phyloP scores from a whole-genome alignment of 2,888 invertebrate species.

The Apamea epomidion region DNA sequence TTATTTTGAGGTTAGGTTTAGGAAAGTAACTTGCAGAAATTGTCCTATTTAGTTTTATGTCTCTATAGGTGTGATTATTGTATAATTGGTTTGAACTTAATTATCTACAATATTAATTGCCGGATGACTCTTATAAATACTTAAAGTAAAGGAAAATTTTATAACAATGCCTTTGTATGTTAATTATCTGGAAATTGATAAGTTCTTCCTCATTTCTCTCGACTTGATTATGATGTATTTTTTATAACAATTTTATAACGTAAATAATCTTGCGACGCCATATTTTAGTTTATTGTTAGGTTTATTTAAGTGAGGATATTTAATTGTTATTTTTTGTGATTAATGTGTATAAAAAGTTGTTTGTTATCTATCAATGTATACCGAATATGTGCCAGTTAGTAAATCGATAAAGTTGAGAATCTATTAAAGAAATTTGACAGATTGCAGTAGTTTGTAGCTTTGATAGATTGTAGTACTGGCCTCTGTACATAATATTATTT shows the following conservation, averaged over 20 bases:
- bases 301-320: background rate
- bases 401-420: too few species aligned
- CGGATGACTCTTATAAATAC: background rate
- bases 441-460: too few species aligned
- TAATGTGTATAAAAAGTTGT: background rate
- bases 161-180: slow-evolving; percentile 48
- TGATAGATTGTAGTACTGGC: too few species aligned
- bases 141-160: slow-evolving; percentile 22
- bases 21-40: background rate
- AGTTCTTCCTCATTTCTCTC: slow-evolving; percentile 38
- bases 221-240: background rate
- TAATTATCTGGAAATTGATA: slow-evolving; percentile 23
- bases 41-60: background rate
- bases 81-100: background rate
- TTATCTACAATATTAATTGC: slow-evolving; percentile 2
- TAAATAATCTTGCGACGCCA: background rate
- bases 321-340: background rate
- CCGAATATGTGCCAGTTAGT: too few species aligned
- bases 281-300: background rate
- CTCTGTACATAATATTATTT: background rate
- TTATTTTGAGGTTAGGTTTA: background rate
- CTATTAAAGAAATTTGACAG: too few species aligned
- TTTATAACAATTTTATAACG: background rate
- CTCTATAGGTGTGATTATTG: background rate
- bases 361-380: too few species aligned